Percentiles rank a stretch among this genome's conserved stretches.
phyloP scores from a whole-genome alignment of 1,140 invertebrate species.

The Belonocnema kinseyi region DNA sequence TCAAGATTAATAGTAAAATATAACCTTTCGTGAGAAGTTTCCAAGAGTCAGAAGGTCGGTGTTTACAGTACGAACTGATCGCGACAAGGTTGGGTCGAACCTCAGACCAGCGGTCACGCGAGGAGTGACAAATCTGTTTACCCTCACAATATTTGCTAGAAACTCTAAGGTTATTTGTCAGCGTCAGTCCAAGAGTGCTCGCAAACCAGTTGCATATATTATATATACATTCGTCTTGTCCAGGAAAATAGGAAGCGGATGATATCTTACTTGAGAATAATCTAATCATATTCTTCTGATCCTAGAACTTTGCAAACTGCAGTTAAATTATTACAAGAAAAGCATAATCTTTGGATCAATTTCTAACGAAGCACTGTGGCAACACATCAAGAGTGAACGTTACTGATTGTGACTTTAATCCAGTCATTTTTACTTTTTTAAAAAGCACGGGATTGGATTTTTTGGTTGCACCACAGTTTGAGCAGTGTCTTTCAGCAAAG shows the following conservation, averaged over 20 bases:
- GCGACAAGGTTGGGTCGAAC: constrained; percentile 31
- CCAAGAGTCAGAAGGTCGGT: constrained; percentile 24
- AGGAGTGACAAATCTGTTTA: constrained; percentile 64
- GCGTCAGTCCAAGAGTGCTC: constrained; percentile 37
- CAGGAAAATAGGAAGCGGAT: no score
- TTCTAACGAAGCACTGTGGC: not conserved
- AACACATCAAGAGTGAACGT: not conserved
- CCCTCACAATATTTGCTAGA: constrained; percentile 53
- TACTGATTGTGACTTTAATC: not conserved
- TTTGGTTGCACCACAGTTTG: not conserved
- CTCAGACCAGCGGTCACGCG: constrained; percentile 43
- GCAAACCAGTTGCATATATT: constrained; percentile 24
- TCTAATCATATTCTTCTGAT: no score
- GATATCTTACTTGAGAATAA: no score
- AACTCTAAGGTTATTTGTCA: constrained; percentile 50
- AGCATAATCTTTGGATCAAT: not conserved
- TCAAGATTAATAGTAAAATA: constrained; percentile 32
- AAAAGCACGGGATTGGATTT: not conserved
- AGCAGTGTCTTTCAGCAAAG: constrained; percentile 7
- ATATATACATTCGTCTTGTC: not conserved
- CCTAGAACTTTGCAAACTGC: no score
- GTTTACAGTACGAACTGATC: constrained; percentile 50
- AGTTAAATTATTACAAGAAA: no score
- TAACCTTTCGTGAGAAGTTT: not conserved
- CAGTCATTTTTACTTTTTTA: not conserved